phyloP scores from a whole-genome alignment of 2,797 vertebrate species.

The Crocidura indochinensis region DNA sequence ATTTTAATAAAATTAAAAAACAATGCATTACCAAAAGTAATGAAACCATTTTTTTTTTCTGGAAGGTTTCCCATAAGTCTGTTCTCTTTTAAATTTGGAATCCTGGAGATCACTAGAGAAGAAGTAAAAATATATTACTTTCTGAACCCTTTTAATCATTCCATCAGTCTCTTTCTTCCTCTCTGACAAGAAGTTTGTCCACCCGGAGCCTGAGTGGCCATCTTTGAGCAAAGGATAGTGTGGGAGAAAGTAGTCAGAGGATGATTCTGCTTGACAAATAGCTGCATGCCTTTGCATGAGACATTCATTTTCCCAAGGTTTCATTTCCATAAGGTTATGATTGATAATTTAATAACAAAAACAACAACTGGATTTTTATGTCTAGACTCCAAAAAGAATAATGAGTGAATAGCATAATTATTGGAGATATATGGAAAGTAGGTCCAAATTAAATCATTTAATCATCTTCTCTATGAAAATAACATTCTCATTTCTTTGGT shows the following conservation, averaged over 20 bases:
- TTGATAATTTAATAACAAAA: slow-evolving; percentile 24
- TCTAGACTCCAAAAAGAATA: neutral
- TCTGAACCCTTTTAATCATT: neutral
- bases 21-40: slow-evolving; percentile 25
- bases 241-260: neutral
- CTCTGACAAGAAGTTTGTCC: neutral
- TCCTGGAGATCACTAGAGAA: neutral
- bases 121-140: neutral
- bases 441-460: neutral
- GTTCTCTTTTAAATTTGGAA: slow-evolving; percentile 24
- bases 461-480: slow-evolving; percentile 6
- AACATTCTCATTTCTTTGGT: neutral
- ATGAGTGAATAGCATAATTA: neutral
- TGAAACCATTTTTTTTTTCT: neutral
- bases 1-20: neutral
- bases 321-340: neutral
- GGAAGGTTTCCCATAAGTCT: neutral
- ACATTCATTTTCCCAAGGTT: neutral
- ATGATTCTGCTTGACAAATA: neutral
- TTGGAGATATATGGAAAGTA: neutral
- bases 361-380: slow-evolving; percentile 5
- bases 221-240: neutral
- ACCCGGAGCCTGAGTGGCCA: neutral
- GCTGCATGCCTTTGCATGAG: neutral
- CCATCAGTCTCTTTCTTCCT: neutral